Evolutionary conservation across 1,140 invertebrate species (phyloP), one percentile per base, ranked within the genome.

Genomic region (Apolygus lucorum): DNA sequence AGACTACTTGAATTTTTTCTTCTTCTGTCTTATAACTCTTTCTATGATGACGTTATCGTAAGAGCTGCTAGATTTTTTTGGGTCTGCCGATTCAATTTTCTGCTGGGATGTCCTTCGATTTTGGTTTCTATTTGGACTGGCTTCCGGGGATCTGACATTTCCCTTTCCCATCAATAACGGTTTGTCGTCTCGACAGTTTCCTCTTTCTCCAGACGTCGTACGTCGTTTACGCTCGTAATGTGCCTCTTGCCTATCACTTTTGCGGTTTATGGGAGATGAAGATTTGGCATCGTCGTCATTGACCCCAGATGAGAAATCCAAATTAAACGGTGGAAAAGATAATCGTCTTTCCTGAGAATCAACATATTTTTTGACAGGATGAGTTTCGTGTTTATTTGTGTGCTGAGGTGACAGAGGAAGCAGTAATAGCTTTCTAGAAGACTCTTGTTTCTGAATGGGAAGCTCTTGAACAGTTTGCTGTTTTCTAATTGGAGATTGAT

Each of bases 1-100:
- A n/a, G n/a, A 59, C 54, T 59, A 4, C 4, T 59, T 22, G 13
- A 59, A 21, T 11, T 8, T 59, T 24, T 22, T 59, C 22, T 22
- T 22, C 54, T 59, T 11, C 22, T 59, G 54, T 22, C 22, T 59
- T 8, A 59, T 24, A 21, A 24, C 22, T 21, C 22, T 59, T 22
- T 59, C 54, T 4, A 59, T 59, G 54, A 59, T 17, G 22, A 59
- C 54, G 54, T 59, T 24, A 59, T 59, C 54, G 54, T 59, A 59
- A 13, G 22, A 24, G 22, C 54, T 59, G 54, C 54, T 59, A 4
- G 54, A 59, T 24, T 59, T 59, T 22, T 24, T 59, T 4, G 22
- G 22, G 4, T 11, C 2, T 21, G 54, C 22, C 54, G 54, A 59
- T 24, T 59, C 54, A 17, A 59, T 21, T 22, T 22, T 59, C 4